A percentile compares a stretch with the other conserved stretches of the same genome.
phyloP scores from a whole-genome alignment of 2,888 invertebrate genomes.

The Pristionchus mayeri region DNA sequence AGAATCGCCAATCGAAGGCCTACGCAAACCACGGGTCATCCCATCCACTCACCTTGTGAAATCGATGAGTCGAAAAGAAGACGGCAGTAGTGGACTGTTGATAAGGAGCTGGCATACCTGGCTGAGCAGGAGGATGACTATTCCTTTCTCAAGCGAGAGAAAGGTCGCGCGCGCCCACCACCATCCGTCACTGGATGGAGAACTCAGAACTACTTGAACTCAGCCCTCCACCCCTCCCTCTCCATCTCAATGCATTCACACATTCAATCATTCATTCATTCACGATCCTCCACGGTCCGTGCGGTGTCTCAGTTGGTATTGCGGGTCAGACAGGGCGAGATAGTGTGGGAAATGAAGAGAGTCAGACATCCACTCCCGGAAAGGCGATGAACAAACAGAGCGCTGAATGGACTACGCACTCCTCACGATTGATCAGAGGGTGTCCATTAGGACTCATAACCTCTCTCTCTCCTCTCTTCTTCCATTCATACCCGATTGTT shows the following conservation, averaged over 20 bases:
- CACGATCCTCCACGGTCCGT: slow-evolving; percentile 2
- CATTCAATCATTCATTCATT: too few relatives aligned
- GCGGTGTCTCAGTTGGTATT: background rate
- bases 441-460: slow-evolving; percentile 45
- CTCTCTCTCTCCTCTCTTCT: background rate
- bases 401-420: slow-evolving; percentile 34
- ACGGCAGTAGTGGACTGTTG: background rate
- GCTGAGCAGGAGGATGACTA: background rate
- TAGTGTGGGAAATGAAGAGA: too few relatives aligned
- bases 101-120: background rate
- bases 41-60: background rate
- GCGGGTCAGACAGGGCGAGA: background rate
- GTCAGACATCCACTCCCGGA: background rate
- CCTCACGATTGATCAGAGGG: slow-evolving; percentile 21
- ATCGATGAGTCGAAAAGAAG: background rate
- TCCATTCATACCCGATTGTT: background rate
- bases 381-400: slow-evolving; percentile 26
- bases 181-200: background rate
- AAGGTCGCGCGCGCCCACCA: background rate
- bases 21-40: slow-evolving; percentile 24
- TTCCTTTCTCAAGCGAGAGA: too few relatives aligned
- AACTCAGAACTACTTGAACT: slow-evolving; percentile 46
- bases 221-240: background rate
- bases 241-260: slow-evolving; percentile 10
- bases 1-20: slow-evolving; percentile 46